Evolutionary conservation across 2,888 invertebrate species (phyloP), one percentile per base, ranked within the genome.

Genomic region (Nymphalis c-album): DNA sequence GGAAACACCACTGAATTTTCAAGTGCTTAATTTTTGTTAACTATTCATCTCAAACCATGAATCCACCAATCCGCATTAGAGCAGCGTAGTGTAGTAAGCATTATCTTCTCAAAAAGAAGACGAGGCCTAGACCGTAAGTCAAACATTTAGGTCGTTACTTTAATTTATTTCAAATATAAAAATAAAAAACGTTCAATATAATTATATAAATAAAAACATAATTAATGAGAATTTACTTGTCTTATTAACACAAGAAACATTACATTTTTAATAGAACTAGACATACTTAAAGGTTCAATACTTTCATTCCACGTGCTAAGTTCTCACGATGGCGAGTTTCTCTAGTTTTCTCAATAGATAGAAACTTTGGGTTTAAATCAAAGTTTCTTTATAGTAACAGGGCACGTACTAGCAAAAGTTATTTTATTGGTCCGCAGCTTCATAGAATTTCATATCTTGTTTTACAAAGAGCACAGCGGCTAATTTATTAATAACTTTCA

Each of bases 341-440:
- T 59, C 65, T 79, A 80, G 77, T 79, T 81, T 81, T 77, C 76
- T 75, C 76, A 77, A 79, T 75, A 81, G 81, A 83, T 79, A 78
- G 71, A 80, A 84, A 85, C 81, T 86, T 86, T 81, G 72, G 77
- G 85, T 83, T 84, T 85, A 85, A 86, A 85, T 85, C 85, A 85
- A 84, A 85, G 79, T 84, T 82, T 77, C 71, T 72, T 71, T 76
- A 72, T 76, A 83, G 77, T 82, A 75, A 68, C 74, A 71, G 72
- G 69, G 73, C 75, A 77, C 76, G 78, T 69, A 63, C 65, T 48
- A 3, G 59, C 53, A 59, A 64, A 62, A 65, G 65, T 62, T 64
- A 62, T 65, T 68, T 65, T 62, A 65, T 69, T 69, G 68, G 64
- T 57, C 61, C 64, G 51, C 61, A 50, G 60, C 66, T 66, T 70